These are phyloP conservation scores for Papilio dardanus DNA, from an alignment of 1,140 invertebrate species.

Conservation along the genomic window DNA sequence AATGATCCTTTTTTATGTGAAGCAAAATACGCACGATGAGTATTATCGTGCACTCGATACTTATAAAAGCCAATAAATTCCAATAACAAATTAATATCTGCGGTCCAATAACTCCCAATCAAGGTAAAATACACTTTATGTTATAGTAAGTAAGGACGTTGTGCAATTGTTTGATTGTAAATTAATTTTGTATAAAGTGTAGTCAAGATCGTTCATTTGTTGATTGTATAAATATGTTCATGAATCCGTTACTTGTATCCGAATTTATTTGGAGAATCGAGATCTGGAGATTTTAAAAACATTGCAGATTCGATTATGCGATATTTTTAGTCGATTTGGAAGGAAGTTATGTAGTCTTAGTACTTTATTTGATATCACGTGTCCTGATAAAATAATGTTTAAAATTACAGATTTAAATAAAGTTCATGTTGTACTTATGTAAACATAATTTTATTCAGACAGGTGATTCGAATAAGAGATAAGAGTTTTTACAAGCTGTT, in stretches of 20 bases:
- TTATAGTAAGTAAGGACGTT: neutral
- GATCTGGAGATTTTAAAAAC: constrained; percentile 39
- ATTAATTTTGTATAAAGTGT: constrained; percentile 19
- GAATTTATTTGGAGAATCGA: constrained; percentile 42
- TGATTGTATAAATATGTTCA: constrained; percentile 39
- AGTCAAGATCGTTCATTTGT: constrained; percentile 36
- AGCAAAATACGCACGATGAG: constrained; percentile 38
- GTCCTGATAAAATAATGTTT: neutral
- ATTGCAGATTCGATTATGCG: constrained; percentile 29
- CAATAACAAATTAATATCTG: constrained; percentile 1
- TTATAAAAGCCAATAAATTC: constrained; percentile 43
- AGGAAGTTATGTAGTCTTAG: neutral
- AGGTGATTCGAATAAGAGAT: neutral
- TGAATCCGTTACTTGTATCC: constrained; percentile 41
- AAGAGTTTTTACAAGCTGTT: neutral
- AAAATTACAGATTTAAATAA: neutral
- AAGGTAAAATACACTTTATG: neutral
- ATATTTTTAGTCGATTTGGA: constrained; percentile 26
- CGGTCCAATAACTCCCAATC: neutral
- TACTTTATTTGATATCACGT: neutral
- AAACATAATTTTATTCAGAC: neutral
- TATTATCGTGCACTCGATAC: constrained; percentile 41
- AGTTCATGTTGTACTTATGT: neutral
- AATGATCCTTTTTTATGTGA: constrained; percentile 33
- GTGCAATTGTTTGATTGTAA: neutral